These are phyloP conservation scores for Cantharis nigra DNA, from an alignment of 2,888 invertebrate genomes.

Conservation along the genomic window DNA sequence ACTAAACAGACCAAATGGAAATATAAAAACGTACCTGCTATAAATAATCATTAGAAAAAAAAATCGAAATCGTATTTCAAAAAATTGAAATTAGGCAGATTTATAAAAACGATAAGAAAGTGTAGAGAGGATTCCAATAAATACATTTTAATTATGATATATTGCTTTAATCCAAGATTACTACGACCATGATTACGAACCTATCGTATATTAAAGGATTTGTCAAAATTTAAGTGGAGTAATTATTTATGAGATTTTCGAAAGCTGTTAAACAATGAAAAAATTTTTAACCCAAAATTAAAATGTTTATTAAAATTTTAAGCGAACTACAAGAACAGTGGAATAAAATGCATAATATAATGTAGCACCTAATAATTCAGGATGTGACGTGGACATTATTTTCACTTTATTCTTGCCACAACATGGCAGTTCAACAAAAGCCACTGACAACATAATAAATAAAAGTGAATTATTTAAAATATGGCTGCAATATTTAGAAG, in stretches of 20 bases:
- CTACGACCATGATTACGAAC: slow-evolving; percentile 40
- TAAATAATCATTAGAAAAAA: background rate
- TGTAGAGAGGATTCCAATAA: slow-evolving; percentile 29
- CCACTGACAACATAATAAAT: slow-evolving; percentile 32
- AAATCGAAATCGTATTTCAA: background rate
- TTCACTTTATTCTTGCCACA: slow-evolving; percentile 32
- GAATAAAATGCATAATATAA: slow-evolving; percentile 25
- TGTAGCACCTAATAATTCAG: slow-evolving; percentile 36
- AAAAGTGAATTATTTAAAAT: slow-evolving; percentile 30
- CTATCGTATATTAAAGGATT: slow-evolving; percentile 38
- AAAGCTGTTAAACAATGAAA: slow-evolving; percentile 24
- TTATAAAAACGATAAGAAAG: slow-evolving; percentile 32
- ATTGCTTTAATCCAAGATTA: slow-evolving; percentile 43
- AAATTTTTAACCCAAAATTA: slow-evolving; percentile 19
- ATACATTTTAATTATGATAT: slow-evolving; percentile 41
- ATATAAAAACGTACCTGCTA: background rate
- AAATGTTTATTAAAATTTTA: slow-evolving; percentile 13
- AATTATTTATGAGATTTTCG: slow-evolving; percentile 30
- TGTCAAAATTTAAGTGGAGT: slow-evolving; percentile 34
- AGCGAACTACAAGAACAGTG: slow-evolving; percentile 24
- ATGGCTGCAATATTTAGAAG: slow-evolving; percentile 27
- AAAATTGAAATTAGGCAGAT: slow-evolving; percentile 3
- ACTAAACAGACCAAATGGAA: slow-evolving; percentile 19
- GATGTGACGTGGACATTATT: slow-evolving; percentile 32
- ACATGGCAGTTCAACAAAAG: slow-evolving; percentile 40